Conservation (phyloP, 2,888 invertebrate genomes). For the Phanerotoma sp. region DNA sequence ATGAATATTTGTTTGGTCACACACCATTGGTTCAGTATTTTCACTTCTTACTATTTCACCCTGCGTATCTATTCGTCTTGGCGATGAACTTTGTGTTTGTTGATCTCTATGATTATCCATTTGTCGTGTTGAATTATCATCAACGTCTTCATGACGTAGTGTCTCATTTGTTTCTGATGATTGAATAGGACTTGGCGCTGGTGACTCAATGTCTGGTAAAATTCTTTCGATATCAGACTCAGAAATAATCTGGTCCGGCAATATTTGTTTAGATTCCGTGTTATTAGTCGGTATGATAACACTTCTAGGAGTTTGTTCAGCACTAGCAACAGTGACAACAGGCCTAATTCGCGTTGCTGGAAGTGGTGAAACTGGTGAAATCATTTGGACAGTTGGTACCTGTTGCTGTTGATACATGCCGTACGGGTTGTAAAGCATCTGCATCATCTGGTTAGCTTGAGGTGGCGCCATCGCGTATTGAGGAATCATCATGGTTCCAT, state of each 20-base stretch:
- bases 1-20: conserved; percentile 14
- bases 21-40: conserved; percentile 15
- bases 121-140: conserved; percentile 24
- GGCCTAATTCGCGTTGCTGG: conserved; percentile 43
- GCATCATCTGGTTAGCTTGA: conserved; percentile 61
- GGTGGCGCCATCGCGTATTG: conserved; percentile 61
- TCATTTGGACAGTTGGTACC: conserved; percentile 58
- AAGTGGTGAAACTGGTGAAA: conserved; percentile 58
- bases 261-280: conserved; percentile 40
- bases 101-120: conserved; percentile 39
- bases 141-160: conserved; percentile 18
- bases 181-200: conserved; percentile 33
- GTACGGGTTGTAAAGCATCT: conserved; percentile 59
- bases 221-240: conserved; percentile 43
- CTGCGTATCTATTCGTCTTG: conserved; percentile 21
- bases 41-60: conserved; percentile 23
- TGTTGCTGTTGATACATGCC: conserved; percentile 62
- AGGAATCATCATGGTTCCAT: conserved; percentile 60
- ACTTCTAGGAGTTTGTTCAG: conserved; percentile 31
- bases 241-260: too few relatives aligned
- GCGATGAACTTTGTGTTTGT: conserved; percentile 35
- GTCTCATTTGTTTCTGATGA: conserved; percentile 18
- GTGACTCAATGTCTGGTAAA: conserved; percentile 43
- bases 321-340: conserved; percentile 41
- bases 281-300: conserved; percentile 37